Conservation (phyloP, 1,140 invertebrate genomes). For the Aphis craccivora region DNA sequence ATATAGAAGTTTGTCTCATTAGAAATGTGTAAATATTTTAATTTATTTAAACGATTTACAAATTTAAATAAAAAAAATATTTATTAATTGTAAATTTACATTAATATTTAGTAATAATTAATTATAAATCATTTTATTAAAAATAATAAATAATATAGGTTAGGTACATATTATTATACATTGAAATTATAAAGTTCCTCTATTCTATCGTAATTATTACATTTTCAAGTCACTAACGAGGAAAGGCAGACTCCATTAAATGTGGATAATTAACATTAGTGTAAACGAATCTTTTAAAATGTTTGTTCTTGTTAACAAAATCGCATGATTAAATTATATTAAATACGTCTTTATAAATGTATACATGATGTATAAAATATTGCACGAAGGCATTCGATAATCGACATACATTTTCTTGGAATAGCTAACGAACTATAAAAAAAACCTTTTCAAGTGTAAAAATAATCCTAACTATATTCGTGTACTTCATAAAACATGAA, state of each 20-base stretch:
- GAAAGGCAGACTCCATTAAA: background rate
- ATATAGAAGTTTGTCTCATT: background rate
- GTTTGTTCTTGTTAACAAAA: background rate
- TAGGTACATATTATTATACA: background rate
- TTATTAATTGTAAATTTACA: background rate
- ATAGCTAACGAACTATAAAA: background rate
- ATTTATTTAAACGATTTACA: background rate
- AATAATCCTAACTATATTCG: background rate
- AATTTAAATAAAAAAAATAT: background rate
- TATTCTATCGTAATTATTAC: background rate
- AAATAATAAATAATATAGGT: background rate
- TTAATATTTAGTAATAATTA: background rate
- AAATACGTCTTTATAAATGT: background rate
- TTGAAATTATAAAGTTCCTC: background rate
- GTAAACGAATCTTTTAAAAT: constrained; percentile 11
- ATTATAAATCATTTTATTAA: background rate
- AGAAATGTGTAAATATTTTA: background rate
- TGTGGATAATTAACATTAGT: constrained; percentile 7
- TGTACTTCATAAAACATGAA: background rate
- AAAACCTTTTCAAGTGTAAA: constrained; percentile 4
- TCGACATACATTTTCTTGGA: background rate
- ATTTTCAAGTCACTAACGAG: background rate
- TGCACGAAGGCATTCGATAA: background rate
- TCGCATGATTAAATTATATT: background rate
- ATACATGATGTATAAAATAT: background rate